Conservation (phyloP, 2,888 invertebrate genomes). For the Lycia hirtaria region DNA sequence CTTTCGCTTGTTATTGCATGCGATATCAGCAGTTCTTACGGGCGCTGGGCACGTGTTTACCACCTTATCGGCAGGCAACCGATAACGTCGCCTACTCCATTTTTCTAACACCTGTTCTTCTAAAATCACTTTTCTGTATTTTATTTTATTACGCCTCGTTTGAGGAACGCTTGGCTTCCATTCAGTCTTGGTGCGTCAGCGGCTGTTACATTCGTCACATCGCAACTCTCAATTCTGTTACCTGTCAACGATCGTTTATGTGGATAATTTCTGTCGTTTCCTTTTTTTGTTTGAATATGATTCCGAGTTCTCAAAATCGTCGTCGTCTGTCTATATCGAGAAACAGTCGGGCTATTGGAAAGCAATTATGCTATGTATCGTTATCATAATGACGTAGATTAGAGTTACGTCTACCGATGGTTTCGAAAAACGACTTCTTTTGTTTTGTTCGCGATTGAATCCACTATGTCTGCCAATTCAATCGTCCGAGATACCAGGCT, state of each 20-base stretch:
- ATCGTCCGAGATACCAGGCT: slow-evolving; percentile 71
- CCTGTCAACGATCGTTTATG: slow-evolving; percentile 14
- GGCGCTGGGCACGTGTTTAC: slow-evolving; percentile 56
- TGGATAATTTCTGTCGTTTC: slow-evolving; percentile 5
- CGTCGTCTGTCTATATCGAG: neutral
- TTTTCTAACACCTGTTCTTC: slow-evolving; percentile 56
- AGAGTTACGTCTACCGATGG: slow-evolving; percentile 5
- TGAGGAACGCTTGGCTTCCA: slow-evolving; percentile 41
- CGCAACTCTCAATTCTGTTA: slow-evolving; percentile 18
- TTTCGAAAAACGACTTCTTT: slow-evolving; percentile 28
- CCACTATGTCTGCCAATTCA: slow-evolving; percentile 81
- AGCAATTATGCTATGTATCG: slow-evolving; percentile 4
- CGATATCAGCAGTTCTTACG: slow-evolving; percentile 48
- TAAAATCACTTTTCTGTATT: slow-evolving; percentile 43
- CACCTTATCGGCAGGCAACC: slow-evolving; percentile 52
- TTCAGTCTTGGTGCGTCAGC: slow-evolving; percentile 44
- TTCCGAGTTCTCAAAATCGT: neutral
- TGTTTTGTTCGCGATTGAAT: slow-evolving; percentile 58
- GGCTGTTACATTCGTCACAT: slow-evolving; percentile 41
- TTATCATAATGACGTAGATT: slow-evolving; percentile 10
- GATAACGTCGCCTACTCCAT: slow-evolving; percentile 55
- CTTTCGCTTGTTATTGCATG: slow-evolving; percentile 59
- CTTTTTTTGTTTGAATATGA: slow-evolving; percentile 1
- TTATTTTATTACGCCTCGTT: slow-evolving; percentile 41
- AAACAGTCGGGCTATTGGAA: slow-evolving; percentile 7